phyloP scores from a whole-genome alignment of 2,888 invertebrate species.

The Pollenia griseotomentosa region DNA sequence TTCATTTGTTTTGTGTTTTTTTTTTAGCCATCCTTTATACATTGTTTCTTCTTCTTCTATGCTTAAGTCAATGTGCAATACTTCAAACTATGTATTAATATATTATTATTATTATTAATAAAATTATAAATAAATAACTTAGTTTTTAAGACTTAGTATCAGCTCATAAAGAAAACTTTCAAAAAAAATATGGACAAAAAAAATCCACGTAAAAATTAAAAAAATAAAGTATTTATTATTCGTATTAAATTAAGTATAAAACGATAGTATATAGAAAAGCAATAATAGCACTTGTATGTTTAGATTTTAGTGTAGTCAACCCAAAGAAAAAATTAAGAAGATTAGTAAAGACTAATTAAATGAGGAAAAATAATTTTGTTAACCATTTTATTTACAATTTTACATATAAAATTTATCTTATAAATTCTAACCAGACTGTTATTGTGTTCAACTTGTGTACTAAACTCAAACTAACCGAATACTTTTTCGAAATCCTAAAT shows the following conservation, averaged over 20 bases:
- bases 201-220: neutral
- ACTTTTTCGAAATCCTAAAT: too few relatives aligned
- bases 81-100: constrained; percentile 55
- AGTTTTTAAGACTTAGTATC: constrained; percentile 59
- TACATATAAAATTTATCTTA: too few relatives aligned
- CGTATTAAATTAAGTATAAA: constrained; percentile 20
- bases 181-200: constrained; percentile 7
- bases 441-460: too few relatives aligned
- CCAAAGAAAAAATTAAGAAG: neutral
- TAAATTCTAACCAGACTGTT: too few relatives aligned
- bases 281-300: constrained; percentile 69
- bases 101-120: constrained; percentile 59
- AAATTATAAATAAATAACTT: constrained; percentile 44
- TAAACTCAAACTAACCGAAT: too few relatives aligned
- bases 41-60: neutral
- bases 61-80: constrained; percentile 70
- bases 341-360: constrained; percentile 3
- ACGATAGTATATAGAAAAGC: constrained; percentile 62
- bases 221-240: constrained; percentile 48
- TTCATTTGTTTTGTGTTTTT: constrained; percentile 26
- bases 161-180: constrained; percentile 41
- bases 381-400: too few relatives aligned
- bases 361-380: constrained; percentile 29
- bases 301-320: constrained; percentile 61
- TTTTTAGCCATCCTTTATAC: constrained; percentile 4